phyloP scores from a whole-genome alignment of 2,113 vertebrate species.

The Varanus salvator region DNA sequence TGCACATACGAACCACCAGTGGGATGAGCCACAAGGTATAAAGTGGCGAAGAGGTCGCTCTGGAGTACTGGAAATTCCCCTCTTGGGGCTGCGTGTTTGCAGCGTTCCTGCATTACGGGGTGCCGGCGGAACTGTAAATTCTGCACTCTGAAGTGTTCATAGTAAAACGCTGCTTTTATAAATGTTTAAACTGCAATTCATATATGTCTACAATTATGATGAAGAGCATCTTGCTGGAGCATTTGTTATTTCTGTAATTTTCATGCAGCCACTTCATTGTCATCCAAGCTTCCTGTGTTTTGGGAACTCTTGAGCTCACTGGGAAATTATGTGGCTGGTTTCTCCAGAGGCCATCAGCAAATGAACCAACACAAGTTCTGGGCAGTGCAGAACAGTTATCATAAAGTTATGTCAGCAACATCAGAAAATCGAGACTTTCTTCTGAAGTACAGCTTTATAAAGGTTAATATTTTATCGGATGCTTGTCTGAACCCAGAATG shows the following conservation, averaged over 20 bases:
- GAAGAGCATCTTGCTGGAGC: too few relatives aligned
- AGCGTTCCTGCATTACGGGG: not conserved
- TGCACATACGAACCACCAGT: not conserved
- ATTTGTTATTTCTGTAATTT: not conserved
- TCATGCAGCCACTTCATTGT: not conserved
- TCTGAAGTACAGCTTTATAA: not conserved
- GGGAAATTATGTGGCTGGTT: not conserved
- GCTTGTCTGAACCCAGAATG: not conserved
- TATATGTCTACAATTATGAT: not conserved
- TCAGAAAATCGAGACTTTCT: not conserved
- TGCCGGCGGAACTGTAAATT: not conserved
- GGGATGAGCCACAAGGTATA: too few relatives aligned
- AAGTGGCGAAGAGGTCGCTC: not conserved
- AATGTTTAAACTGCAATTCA: not conserved
- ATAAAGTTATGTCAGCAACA: not conserved
- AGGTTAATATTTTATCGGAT: not conserved
- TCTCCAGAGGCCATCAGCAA: not conserved
- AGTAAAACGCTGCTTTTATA: not conserved
- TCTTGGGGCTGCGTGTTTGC: not conserved
- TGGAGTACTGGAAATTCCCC: not conserved
- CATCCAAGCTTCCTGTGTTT: not conserved
- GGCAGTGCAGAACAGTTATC: not conserved
- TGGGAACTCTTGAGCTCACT: not conserved
- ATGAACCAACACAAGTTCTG: not conserved
- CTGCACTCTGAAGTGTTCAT: not conserved